Base-by-base conservation (phyloP, 1,140 invertebrate genomes). In the Lasioglossum baleicum region DNA sequence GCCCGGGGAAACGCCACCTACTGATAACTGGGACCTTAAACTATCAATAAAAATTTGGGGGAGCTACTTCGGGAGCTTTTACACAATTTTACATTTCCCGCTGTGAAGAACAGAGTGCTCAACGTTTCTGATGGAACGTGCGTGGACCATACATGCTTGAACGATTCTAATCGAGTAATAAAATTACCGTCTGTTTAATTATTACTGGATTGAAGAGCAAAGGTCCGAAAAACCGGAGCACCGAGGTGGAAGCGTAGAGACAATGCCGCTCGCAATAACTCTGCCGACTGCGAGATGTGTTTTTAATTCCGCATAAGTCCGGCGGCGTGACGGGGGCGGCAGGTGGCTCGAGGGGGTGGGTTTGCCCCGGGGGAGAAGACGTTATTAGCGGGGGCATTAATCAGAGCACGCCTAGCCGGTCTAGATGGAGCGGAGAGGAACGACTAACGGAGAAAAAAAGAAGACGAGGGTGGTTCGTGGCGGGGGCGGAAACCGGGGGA, bases 331-430 rank as follows among this genome's bases (percentile, higher is more conserved):
- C 67, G 70, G 40, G 56, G 75, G n/a, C 26, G 20, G 74, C 20
- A 56, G 79, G 31, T 64, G 48, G 83, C 48, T 71, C 53, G 76
- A 20, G 56, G 1, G 20, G 83, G 76, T 71, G 81, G 83, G 73
- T 83, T 88, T 83, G 84, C 83, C 85, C 88, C 85, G 77, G 78
- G 91, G 87, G 91, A 91, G 87, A 91, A 91, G 90, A 92, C 89
- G 91, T 93, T 93, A 93, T 93, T 92, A 93, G 91, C 90, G 88
- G 89, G 88, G 91, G 90, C 91, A 93, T 92, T 92, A 92, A 93
- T 92, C 91, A 92, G 91, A 88, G 84, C 76, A 79, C 78, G 83
- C 72, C 86, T 85, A 76, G 86, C 72, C 58, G 67, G 79, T 60
- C 67, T 72, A 68, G 63, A 76, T 31, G 67, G 61, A 13, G 69